Base-by-base conservation (phyloP, 2,113 vertebrate species). In the Ciconia maguari region DNA sequence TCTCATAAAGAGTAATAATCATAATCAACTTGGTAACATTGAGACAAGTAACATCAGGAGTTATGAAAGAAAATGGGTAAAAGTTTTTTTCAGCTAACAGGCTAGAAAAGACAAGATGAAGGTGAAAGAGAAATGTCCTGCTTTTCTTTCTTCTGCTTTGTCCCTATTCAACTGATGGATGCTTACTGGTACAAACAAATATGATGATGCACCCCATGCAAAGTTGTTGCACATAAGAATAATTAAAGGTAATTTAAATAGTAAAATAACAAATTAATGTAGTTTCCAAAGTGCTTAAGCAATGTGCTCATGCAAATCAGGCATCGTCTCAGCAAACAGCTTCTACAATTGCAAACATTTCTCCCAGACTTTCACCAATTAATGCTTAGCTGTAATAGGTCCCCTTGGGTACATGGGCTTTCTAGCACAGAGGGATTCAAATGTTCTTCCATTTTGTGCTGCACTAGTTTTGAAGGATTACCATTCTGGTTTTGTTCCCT, bases 221-320 rank as follows among this genome's bases (percentile, higher is more conserved):
- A 83, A 83, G 12, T 6, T 89, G 58, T 66, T 11, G 42, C 57
- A 68, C 9, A 3, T 72, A 93, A 93, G 62, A 94, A 93, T 65
- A 91, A 94, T 95, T 87, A 84, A 78, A 90, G 38, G 34, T 80
- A 96, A 94, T 94, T 89, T 72, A 85, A 96, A 97, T 60, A 79
- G 49, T 89, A 86, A 93, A 84, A 94, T 85, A 92, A 91, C 24
- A 64, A 83, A 65, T 76, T 36, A 83, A 72, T 34, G 24, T 49
- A 2, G 3, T 68, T 85, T 58, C 38, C 32, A 46, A 77, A 54
- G n/a, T 46, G 16, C 54, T 96, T 92, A 61, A 94, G 55, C 15
- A 51, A 81, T 7, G 3, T 70, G 48, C 46, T 41, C 55, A 75
- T 83, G 91, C 46, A 91, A 96, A 93, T 81, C 60, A 95, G 36